Conservation (phyloP, 2,888 invertebrate species). For the Calameuta filiformis region DNA sequence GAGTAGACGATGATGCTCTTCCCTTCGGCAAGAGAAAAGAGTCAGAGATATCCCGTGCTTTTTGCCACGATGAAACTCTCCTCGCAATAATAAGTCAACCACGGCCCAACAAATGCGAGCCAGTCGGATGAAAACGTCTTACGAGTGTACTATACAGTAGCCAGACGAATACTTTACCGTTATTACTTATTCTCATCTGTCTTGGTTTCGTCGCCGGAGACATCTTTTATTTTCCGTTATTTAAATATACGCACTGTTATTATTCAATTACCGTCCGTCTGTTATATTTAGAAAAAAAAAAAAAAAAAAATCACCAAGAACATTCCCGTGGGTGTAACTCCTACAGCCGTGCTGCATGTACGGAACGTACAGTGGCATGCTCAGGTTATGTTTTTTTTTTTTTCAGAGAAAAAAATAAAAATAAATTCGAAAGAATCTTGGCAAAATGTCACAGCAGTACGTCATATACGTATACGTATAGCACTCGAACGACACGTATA, state of each 20-base stretch:
- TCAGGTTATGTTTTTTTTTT: background rate
- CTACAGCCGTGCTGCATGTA: background rate
- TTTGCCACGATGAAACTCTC: conserved; percentile 21
- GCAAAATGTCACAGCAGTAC: background rate
- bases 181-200: background rate
- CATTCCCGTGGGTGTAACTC: background rate
- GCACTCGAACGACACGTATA: background rate
- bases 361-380: too few species aligned
- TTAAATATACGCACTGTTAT: background rate
- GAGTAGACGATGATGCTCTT: background rate
- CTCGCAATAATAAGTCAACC: conserved; percentile 46
- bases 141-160: conserved; percentile 27
- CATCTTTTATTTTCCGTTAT: background rate
- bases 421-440: background rate
- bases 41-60: background rate
- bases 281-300: background rate
- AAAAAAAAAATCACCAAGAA: background rate
- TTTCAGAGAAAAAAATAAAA: background rate
- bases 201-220: background rate
- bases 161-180: background rate
- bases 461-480: background rate
- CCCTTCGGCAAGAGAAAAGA: background rate
- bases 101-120: conserved; percentile 46
- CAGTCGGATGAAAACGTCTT: conserved; percentile 30
- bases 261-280: background rate